Evolutionary conservation across 2,888 invertebrate genomes (phyloP).

Genomic region (Blastobasis adustella): DNA sequence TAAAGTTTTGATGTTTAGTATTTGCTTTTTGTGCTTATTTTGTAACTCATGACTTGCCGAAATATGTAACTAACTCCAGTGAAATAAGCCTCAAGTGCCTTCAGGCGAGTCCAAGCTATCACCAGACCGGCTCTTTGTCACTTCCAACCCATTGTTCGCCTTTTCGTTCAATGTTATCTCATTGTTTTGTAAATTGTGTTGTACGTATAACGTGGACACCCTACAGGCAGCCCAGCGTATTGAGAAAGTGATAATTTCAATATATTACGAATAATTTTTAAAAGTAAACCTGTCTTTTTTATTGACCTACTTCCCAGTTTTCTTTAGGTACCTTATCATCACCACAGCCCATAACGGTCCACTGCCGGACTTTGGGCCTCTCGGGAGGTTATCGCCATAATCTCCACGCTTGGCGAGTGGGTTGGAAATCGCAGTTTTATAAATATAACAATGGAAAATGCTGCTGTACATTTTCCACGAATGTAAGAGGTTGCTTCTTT

Average conservation of each 20-base stretch:
- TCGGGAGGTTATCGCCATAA: too few relatives aligned
- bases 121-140: constrained; percentile 42
- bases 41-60: constrained; percentile 39
- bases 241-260: constrained; percentile 71
- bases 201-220: constrained; percentile 71
- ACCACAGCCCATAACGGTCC: too few relatives aligned
- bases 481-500: too few relatives aligned
- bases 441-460: too few relatives aligned
- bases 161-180: too few relatives aligned
- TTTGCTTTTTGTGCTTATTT: constrained; percentile 8
- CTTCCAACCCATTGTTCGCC: constrained; percentile 7
- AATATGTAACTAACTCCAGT: constrained; percentile 38
- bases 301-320: too few relatives aligned
- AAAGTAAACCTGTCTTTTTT: too few relatives aligned
- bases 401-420: too few relatives aligned
- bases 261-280: constrained; percentile 25
- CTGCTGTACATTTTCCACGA: too few relatives aligned
- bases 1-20: constrained; percentile 7
- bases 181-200: constrained; percentile 55
- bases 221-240: constrained; percentile 48
- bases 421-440: too few relatives aligned
- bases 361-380: too few relatives aligned
- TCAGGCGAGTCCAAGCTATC: constrained; percentile 53
- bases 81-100: constrained; percentile 67
- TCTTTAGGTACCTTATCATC: too few relatives aligned